Evolutionary conservation across 2,797 vertebrate species (phyloP).

Genomic region (Moxostoma hubbsi): DNA sequence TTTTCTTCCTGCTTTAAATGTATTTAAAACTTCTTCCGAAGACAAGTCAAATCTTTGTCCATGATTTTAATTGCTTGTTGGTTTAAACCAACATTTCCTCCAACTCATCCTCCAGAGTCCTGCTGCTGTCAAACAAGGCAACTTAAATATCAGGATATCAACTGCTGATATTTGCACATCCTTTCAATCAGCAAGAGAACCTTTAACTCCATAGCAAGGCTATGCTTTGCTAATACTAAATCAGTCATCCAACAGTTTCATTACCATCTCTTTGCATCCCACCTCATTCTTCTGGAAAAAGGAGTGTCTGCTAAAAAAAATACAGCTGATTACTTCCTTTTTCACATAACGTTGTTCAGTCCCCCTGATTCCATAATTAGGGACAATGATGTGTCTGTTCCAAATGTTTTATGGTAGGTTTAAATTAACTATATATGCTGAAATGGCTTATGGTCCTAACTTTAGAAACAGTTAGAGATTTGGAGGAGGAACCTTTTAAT

Average conservation of each 20-base stretch:
- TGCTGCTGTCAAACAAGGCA: conserved; percentile 29
- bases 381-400: neutral
- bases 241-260: neutral
- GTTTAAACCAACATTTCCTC: conserved; percentile 47
- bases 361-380: conserved; percentile 20
- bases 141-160: conserved; percentile 50
- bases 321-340: conserved; percentile 32
- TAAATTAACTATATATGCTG: neutral
- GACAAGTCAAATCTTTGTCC: conserved; percentile 24
- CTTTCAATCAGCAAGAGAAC: conserved; percentile 48
- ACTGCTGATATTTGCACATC: conserved; percentile 46
- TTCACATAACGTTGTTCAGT: conserved; percentile 35
- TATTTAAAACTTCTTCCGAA: neutral
- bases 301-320: conserved; percentile 26
- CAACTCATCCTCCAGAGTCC: conserved; percentile 31
- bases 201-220: conserved; percentile 23
- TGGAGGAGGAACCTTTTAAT: neutral
- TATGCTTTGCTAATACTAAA: conserved; percentile 12
- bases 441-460: neutral
- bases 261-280: conserved; percentile 2
- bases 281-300: conserved; percentile 18
- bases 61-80: conserved; percentile 48
- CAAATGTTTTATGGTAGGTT: conserved; percentile 1
- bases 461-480: neutral
- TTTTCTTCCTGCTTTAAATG: neutral